These are phyloP conservation scores for Halcyon smyrnensis DNA, from an alignment of 2,797 vertebrate genomes.

Conservation along the genomic window DNA sequence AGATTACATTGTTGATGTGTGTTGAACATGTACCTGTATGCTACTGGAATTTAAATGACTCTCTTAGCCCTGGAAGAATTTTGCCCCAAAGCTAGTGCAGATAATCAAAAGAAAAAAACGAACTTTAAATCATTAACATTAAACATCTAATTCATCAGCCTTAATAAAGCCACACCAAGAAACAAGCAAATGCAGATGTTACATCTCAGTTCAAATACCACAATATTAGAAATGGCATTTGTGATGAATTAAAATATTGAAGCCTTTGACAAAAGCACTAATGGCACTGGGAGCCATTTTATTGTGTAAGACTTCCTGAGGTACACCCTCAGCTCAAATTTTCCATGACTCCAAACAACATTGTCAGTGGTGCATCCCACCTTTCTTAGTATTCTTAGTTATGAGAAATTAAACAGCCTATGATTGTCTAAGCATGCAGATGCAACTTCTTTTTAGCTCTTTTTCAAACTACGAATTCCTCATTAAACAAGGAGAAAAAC, in stretches of 20 bases:
- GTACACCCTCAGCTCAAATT: background rate
- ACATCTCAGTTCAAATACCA: background rate
- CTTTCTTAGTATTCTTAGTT: background rate
- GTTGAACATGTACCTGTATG: background rate
- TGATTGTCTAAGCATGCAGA: background rate
- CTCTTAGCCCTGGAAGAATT: background rate
- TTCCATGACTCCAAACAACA: background rate
- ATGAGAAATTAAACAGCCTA: background rate
- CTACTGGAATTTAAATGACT: background rate
- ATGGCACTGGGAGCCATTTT: background rate
- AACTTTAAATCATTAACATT: background rate
- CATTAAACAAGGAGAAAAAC: background rate
- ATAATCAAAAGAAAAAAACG: background rate
- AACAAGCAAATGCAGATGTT: fast-evolving
- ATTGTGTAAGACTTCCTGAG: background rate
- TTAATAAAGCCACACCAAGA: background rate
- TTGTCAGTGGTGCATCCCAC: background rate
- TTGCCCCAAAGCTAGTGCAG: background rate
- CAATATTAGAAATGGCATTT: background rate
- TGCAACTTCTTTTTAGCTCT: background rate
- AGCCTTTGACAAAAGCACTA: background rate
- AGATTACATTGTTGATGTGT: background rate
- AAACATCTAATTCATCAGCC: background rate
- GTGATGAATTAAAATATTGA: background rate
- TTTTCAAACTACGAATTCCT: background rate